Percentiles rank a stretch among this genome's conserved stretches.
Conservation (phyloP, 1,140 invertebrate genomes). For the Drosophila hydei region DNA sequence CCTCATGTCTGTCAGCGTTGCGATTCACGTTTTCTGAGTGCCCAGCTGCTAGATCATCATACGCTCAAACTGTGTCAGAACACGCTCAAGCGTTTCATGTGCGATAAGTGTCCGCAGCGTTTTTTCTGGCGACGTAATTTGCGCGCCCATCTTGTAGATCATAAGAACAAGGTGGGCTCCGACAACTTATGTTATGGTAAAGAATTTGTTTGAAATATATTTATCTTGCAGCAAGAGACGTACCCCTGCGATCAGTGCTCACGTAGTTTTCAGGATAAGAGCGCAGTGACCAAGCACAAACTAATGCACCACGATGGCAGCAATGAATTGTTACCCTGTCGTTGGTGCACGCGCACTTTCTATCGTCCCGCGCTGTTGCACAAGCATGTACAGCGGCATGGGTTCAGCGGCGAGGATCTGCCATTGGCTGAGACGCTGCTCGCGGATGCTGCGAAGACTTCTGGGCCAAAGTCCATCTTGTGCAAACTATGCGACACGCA, state of each 20-base stretch:
- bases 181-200: no score
- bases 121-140: constrained; percentile 70
- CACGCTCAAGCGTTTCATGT: constrained; percentile 65
- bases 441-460: constrained; percentile 56
- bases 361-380: constrained; percentile 84
- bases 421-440: constrained; percentile 67
- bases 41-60: constrained; percentile 61
- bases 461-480: constrained; percentile 59
- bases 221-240: constrained; percentile 54
- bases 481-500: constrained; percentile 69
- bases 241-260: constrained; percentile 84
- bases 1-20: constrained; percentile 72
- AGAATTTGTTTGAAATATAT: not conserved
- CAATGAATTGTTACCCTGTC: constrained; percentile 84
- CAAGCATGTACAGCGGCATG: constrained; percentile 69
- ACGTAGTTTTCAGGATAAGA: constrained; percentile 84
- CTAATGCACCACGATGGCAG: constrained; percentile 83
- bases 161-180: constrained; percentile 62
- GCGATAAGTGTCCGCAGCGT: constrained; percentile 70
- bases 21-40: constrained; percentile 63
- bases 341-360: constrained; percentile 85
- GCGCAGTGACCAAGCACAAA: constrained; percentile 84
- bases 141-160: constrained; percentile 57
- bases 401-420: constrained; percentile 60
- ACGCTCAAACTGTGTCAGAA: constrained; percentile 63